Conservation (phyloP, 2,797 vertebrate species). For the Agapornis canus region DNA sequence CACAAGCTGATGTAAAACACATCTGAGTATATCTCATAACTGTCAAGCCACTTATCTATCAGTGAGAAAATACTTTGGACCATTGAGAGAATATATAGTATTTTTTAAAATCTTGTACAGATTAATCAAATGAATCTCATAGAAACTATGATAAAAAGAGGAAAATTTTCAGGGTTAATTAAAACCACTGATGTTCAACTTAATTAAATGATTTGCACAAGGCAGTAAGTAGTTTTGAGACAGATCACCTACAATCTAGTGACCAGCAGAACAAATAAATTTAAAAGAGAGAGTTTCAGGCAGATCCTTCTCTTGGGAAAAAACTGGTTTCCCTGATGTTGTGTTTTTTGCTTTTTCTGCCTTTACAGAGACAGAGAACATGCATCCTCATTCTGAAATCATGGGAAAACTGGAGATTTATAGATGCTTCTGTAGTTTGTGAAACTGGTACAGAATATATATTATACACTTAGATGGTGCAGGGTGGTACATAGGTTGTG, state of each 20-base stretch:
- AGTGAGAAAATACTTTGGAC: background rate
- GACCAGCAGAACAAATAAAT: background rate
- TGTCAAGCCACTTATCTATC: background rate
- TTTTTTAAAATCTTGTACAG: background rate
- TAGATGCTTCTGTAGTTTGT: background rate
- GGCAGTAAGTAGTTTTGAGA: background rate
- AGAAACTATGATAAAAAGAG: background rate
- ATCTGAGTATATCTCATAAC: background rate
- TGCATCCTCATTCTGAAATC: background rate
- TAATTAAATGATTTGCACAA: background rate
- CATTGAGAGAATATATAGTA: background rate
- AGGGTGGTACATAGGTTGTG: background rate
- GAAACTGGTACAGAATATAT: background rate
- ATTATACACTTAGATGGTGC: background rate
- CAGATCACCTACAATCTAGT: background rate
- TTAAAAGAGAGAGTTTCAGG: background rate
- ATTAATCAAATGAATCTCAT: background rate
- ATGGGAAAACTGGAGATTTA: background rate
- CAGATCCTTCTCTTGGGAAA: background rate
- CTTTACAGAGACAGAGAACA: background rate
- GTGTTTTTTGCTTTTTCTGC: background rate
- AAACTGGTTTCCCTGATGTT: background rate
- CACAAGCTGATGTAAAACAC: conserved; percentile 23
- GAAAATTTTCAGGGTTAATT: background rate
- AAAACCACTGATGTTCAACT: background rate